Evolutionary conservation across 1,140 invertebrate genomes (phyloP).

Genomic region (Hylaeus anthracinus): DNA sequence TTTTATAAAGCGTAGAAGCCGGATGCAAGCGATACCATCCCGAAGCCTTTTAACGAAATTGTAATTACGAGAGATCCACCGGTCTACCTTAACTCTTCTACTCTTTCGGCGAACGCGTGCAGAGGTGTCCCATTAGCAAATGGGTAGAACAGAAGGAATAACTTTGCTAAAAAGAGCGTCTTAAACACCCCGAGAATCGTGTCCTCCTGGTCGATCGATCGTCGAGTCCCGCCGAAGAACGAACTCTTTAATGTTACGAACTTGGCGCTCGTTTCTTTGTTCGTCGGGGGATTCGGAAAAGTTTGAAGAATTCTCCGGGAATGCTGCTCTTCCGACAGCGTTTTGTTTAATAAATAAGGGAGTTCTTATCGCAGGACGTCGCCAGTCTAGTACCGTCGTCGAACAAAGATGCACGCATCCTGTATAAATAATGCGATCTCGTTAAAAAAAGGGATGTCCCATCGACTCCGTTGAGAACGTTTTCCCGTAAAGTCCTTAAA

Average conservation of each 20-base stretch:
- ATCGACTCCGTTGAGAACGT: background rate
- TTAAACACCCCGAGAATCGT: background rate
- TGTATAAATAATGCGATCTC: constrained; percentile 9
- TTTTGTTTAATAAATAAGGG: background rate
- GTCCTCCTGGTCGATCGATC: background rate
- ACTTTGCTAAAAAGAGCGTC: background rate
- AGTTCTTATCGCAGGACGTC: background rate
- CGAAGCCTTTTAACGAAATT: constrained; percentile 44
- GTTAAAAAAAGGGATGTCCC: background rate
- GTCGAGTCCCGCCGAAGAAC: background rate
- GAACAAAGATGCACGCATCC: background rate
- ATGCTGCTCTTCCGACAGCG: too few relatives aligned
- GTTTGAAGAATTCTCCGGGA: background rate
- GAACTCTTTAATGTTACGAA: background rate
- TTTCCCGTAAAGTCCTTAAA: constrained; percentile 8
- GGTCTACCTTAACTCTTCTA: constrained; percentile 22
- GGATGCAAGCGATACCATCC: constrained; percentile 3
- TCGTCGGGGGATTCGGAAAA: background rate
- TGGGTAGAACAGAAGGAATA: background rate
- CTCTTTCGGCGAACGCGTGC: constrained; percentile 11
- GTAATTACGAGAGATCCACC: constrained; percentile 18
- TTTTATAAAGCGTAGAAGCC: constrained; percentile 7
- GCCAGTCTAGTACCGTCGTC: background rate
- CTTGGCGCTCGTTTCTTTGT: background rate
- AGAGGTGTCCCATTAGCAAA: constrained; percentile 28